Evolutionary conservation across 2,888 invertebrate genomes (phyloP).

Genomic region (Mythimna impura): DNA sequence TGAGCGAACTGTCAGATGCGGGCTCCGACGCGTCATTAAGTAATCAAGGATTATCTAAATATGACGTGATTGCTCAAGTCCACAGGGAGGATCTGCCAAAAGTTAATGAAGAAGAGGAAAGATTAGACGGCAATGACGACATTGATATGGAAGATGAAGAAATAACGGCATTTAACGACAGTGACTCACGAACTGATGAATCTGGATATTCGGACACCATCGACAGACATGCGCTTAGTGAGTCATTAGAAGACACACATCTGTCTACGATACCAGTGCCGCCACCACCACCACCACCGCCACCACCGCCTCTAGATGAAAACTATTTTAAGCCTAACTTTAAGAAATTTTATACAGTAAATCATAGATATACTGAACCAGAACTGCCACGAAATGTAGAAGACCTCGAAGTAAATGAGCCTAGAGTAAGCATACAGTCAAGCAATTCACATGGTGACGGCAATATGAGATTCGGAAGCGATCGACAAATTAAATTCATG

Average conservation of each 20-base stretch:
- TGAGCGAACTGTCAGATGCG: conserved; percentile 85
- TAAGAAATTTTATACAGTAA: conserved; percentile 69
- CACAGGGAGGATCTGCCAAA: conserved; percentile 89
- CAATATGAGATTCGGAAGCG: conserved; percentile 80
- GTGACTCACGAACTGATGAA: conserved; percentile 86
- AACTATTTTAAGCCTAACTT: conserved; percentile 74
- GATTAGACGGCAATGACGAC: conserved; percentile 66
- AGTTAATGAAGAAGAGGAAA: conserved; percentile 83
- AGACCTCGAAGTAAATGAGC: conserved; percentile 65
- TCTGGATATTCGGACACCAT: conserved; percentile 87
- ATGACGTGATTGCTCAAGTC: conserved; percentile 90
- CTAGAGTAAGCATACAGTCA: conserved; percentile 77
- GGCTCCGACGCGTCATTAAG: conserved; percentile 85
- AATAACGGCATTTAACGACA: conserved; percentile 82
- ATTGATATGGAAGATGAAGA: conserved; percentile 73
- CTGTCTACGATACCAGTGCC: conserved; percentile 81
- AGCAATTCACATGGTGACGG: conserved; percentile 76
- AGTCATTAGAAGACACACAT: conserved; percentile 77
- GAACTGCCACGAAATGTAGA: conserved; percentile 55
- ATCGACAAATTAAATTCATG: conserved; percentile 83
- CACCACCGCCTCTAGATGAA: conserved; percentile 82
- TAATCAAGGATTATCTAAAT: conserved; percentile 87
- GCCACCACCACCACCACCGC: conserved; percentile 56
- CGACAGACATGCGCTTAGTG: conserved; percentile 78
- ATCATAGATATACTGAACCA: conserved; percentile 71